phyloP scores from a whole-genome alignment of 2,888 invertebrate genomes.

The Sarcophaga rosellei region DNA sequence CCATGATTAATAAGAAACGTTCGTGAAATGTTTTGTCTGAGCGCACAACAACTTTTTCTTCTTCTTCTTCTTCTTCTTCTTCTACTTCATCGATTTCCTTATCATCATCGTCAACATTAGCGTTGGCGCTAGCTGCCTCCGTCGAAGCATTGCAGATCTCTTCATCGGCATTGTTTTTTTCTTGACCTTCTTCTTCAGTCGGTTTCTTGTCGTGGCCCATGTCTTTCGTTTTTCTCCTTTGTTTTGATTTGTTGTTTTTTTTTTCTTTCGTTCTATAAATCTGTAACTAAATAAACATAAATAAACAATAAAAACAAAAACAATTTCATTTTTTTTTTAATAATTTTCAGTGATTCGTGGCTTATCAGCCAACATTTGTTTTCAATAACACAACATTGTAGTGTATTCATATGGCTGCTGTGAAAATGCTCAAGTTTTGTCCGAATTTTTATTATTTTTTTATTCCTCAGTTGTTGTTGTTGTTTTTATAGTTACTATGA shows the following conservation, averaged over 20 bases:
- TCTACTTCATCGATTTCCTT: constrained; percentile 45
- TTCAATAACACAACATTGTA: no score
- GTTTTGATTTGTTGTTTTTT: background rate
- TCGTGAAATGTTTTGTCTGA: constrained; percentile 57
- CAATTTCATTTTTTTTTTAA: no score
- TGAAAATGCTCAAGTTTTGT: no score
- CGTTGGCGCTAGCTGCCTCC: no score
- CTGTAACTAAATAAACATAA: background rate
- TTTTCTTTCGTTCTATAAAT: background rate
- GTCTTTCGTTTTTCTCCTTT: constrained; percentile 29
- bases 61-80: constrained; percentile 35
- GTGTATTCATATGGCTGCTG: no score
- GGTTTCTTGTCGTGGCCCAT: constrained; percentile 71
- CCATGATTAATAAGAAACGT: constrained; percentile 72
- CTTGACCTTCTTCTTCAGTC: constrained; percentile 33
- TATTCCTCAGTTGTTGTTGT: background rate
- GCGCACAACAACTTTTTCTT: constrained; percentile 28
- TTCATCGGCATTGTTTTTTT: constrained; percentile 23
- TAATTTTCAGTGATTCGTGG: no score
- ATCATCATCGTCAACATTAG: constrained; percentile 12
- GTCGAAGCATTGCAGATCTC: background rate
- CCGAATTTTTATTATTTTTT: background rate
- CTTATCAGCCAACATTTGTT: no score
- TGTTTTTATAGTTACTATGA: background rate
- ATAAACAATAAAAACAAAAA: no score